phyloP scores from a whole-genome alignment of 2,888 invertebrate genomes.

The Deilephila elpenor region DNA sequence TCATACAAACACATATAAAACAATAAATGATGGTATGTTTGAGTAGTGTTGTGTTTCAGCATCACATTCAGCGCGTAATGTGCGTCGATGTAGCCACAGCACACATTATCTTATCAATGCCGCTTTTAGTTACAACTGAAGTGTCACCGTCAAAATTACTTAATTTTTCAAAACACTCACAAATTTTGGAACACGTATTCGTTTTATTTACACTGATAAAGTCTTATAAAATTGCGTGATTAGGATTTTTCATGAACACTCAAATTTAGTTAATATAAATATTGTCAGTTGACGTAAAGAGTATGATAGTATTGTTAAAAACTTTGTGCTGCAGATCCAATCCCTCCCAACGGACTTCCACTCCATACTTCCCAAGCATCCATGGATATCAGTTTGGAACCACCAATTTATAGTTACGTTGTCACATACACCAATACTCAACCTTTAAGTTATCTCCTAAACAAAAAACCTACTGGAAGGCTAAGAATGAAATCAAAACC shows the following conservation, averaged over 20 bases:
- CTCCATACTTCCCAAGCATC: slow-evolving; percentile 71
- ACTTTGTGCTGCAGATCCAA: slow-evolving; percentile 55
- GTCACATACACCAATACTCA: slow-evolving; percentile 39
- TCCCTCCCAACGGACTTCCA: slow-evolving; percentile 53
- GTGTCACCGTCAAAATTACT: slow-evolving; percentile 34
- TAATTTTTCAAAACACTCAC: slow-evolving; percentile 5
- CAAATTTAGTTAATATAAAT: not conserved
- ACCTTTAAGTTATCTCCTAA: slow-evolving; percentile 61
- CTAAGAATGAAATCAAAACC: slow-evolving; percentile 47
- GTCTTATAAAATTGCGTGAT: not conserved
- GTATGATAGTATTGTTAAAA: not conserved
- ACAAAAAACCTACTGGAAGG: slow-evolving; percentile 52
- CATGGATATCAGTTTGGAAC: slow-evolving; percentile 64
- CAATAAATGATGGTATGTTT: slow-evolving; percentile 62
- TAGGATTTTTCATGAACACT: not conserved
- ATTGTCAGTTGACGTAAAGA: not conserved
- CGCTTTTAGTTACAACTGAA: slow-evolving; percentile 41
- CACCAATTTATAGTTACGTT: slow-evolving; percentile 44
- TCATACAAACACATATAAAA: slow-evolving; percentile 51
- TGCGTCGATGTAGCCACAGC: slow-evolving; percentile 26
- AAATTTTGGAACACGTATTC: not conserved
- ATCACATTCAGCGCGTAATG: slow-evolving; percentile 33
- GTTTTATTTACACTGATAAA: not conserved
- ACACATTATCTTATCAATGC: slow-evolving; percentile 44
- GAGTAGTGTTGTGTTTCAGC: slow-evolving; percentile 47